A percentile compares a stretch with the other conserved stretches of the same genome.
phyloP scores from a whole-genome alignment of 2,888 invertebrate species.

The Halocaridina rubra region DNA sequence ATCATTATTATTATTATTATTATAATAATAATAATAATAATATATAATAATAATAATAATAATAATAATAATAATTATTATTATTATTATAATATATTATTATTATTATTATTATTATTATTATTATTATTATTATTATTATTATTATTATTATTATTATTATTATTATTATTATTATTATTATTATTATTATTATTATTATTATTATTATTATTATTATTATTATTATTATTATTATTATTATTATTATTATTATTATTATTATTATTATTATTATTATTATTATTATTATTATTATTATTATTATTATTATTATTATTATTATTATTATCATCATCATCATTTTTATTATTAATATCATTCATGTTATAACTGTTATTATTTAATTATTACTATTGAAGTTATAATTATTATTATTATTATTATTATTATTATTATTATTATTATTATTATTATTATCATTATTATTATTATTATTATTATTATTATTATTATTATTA shows the following conservation, averaged over 20 bases:
- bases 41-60: no score
- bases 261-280: neutral
- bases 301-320: constrained; percentile 1
- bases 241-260: neutral
- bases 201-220: constrained; percentile 8
- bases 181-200: constrained; percentile 5
- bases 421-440: neutral
- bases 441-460: neutral
- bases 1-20: no score
- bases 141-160: neutral
- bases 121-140: constrained; percentile 8
- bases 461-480: constrained; percentile 5
- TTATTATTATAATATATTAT: neutral
- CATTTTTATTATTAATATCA: neutral
- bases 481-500: neutral
- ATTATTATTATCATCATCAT: constrained; percentile 8
- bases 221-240: neutral
- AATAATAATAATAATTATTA: neutral
- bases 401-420: neutral
- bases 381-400: neutral
- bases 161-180: constrained; percentile 5
- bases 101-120: constrained; percentile 8
- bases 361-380: neutral
- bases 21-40: no score
- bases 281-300: constrained; percentile 1